Evolutionary conservation across 2,888 invertebrate genomes (phyloP).

Genomic region (Hylaea fasciaria): DNA sequence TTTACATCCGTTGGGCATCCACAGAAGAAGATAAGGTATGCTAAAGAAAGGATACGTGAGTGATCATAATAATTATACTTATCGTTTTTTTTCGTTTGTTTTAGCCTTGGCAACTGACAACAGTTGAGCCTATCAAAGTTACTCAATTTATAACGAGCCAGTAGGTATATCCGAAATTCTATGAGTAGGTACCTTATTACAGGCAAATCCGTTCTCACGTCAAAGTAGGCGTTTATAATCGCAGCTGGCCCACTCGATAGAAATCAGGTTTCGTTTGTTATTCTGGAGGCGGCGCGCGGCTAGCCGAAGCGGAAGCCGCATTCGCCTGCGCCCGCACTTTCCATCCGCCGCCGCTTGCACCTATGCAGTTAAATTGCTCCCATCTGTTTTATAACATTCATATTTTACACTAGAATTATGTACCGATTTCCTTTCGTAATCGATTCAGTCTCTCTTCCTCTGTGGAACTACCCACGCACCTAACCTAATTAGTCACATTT

Average conservation of each 20-base stretch:
- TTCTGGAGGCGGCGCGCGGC: constrained; percentile 76
- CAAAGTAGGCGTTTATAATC: constrained; percentile 63
- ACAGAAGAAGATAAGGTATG: no score
- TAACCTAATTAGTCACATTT: constrained; percentile 16
- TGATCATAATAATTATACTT: no score
- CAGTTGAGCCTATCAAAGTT: constrained; percentile 3
- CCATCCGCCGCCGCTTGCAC: constrained; percentile 76
- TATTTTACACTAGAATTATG: constrained; percentile 31
- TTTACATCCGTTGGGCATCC: no score
- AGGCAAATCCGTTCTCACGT: constrained; percentile 28
- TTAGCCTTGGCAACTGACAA: no score
- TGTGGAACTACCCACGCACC: constrained; percentile 1
- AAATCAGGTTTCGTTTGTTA: constrained; percentile 84
- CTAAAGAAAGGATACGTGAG: no score
- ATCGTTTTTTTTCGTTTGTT: no score
- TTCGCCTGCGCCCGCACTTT: constrained; percentile 75
- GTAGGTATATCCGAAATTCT: constrained; percentile 14
- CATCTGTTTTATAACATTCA: constrained; percentile 56
- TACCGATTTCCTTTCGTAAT: constrained; percentile 26
- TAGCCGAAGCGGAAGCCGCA: constrained; percentile 73
- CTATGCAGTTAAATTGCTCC: constrained; percentile 67
- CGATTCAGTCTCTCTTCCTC: constrained; percentile 22
- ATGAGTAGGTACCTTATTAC: constrained; percentile 7
- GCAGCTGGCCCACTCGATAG: constrained; percentile 77
- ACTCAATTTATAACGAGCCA: constrained; percentile 11